Percentiles rank a stretch among this genome's conserved stretches.
Evolutionary conservation across 37 sponge, comb jelly and placozoan genomes (phyloP).

Genomic region (Chondrosia reniformis): DNA sequence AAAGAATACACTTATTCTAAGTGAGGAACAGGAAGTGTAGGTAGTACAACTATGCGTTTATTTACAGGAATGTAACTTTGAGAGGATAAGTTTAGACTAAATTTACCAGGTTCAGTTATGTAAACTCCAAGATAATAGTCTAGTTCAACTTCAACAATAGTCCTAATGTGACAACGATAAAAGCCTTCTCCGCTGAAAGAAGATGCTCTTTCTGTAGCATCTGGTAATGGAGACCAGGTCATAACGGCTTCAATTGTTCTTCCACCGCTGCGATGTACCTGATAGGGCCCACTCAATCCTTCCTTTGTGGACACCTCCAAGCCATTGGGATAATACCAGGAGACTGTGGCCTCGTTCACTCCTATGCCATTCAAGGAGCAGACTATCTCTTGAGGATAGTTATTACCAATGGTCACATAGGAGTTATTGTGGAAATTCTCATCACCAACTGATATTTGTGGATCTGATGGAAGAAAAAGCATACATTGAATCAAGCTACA

Average conservation of each 20-base stretch:
- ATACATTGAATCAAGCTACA: too few relatives aligned
- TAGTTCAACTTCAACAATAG: not conserved
- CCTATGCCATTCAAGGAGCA: conserved; percentile 3
- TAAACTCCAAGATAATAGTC: not conserved
- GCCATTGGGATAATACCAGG: conserved; percentile 18
- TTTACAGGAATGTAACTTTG: too few relatives aligned
- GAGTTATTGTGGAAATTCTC: not conserved
- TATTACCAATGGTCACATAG: not conserved
- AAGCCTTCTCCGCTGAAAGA: conserved; percentile 11
- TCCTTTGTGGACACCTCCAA: not conserved
- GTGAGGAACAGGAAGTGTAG: too few relatives aligned
- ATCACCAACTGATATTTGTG: not conserved
- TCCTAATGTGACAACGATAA: not conserved
- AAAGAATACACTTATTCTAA: too few relatives aligned
- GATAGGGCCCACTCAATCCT: not conserved
- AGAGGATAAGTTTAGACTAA: too few relatives aligned
- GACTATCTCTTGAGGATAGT: not conserved
- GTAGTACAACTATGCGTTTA: not conserved
- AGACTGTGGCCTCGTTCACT: not conserved
- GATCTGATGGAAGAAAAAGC: conserved; percentile 6
- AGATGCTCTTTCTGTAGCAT: too few relatives aligned
- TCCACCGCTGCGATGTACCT: not conserved
- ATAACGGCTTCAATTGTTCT: not conserved
- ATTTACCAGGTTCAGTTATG: not conserved
- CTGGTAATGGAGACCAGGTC: not conserved